Evolutionary conservation across 2,797 vertebrate species (phyloP).

Genomic region (Diplodus puntazzo): DNA sequence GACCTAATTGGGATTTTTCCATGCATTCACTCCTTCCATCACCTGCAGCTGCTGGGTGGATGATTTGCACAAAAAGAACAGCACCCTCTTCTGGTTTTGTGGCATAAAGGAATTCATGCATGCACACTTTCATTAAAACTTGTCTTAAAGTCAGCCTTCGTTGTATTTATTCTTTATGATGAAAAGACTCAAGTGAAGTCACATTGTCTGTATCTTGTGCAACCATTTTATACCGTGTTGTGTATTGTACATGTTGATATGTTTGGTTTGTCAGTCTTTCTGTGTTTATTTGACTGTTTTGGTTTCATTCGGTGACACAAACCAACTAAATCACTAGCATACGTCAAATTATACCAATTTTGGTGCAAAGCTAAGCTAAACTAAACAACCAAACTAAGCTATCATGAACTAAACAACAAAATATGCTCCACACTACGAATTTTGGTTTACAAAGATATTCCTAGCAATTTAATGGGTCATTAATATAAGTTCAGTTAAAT

Average conservation of each 20-base stretch:
- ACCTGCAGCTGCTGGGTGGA: conserved; percentile 5
- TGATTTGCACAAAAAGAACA: background rate
- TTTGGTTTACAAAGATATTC: background rate
- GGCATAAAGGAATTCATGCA: background rate
- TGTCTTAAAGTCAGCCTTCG: background rate
- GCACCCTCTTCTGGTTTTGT: background rate
- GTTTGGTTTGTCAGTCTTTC: background rate
- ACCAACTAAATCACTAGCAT: background rate
- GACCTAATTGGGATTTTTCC: background rate
- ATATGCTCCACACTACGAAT: background rate
- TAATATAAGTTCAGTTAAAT: background rate
- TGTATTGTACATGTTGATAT: background rate
- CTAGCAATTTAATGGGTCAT: background rate
- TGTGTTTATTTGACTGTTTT: background rate
- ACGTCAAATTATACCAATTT: no score
- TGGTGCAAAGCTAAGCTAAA: background rate
- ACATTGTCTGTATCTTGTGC: background rate
- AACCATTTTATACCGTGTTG: background rate
- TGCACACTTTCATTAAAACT: no score
- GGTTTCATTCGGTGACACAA: background rate
- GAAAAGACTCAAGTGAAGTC: background rate
- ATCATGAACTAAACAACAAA: background rate
- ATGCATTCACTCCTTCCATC: conserved; percentile 3
- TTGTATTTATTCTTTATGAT: background rate
- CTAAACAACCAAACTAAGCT: background rate